Base-by-base conservation (phyloP, 2,113 vertebrate species). In the Noctilio leporinus region DNA sequence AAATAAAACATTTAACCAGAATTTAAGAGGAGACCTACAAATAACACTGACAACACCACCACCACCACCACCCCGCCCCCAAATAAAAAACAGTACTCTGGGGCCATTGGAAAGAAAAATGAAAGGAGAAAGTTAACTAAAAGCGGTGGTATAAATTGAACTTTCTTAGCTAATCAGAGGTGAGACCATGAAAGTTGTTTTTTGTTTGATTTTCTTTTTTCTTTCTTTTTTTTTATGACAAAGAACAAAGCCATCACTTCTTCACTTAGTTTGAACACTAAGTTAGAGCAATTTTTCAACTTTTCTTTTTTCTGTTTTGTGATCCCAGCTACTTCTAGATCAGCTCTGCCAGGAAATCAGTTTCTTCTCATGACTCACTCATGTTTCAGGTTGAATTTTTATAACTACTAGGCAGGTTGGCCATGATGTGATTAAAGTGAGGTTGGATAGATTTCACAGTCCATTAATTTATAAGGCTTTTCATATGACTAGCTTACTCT, bases 391-490 rank as follows among this genome's bases (percentile, higher is more conserved):
- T 81, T 96, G 65, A 89, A 93, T 91, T 95, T 94, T 97, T 96
- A 92, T 92, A 89, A 89, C 91, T 94, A 93, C 70, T 83, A 86
- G 55, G n/a, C 57, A 89, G 75, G 76, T 77, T 93, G 28, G 4
- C 86, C 96, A 47, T 95, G 89, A 73, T 10, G 7, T 94, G 78
- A 69, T 94, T 96, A 94, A 92, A 94, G 80, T 17, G 73, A 88
- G 59, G 76, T 94, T 76, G 70, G 62, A n/a, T 96, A 90, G 89
- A 93, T 96, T 95, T 97, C 65, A 95, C 87, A 90, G 92, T 94
- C 59, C 92, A 96, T 87, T 97, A 97, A 96, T 93, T 94, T 92
- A 86, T 77, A 96, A 96, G 81, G 5, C 84, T 89, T 96, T 95
- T 97, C 70, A 82, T 94, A 49, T 90, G 87, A 97, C 81, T 84